Base-by-base conservation (phyloP, 2,113 vertebrate species). In the Megaleporinus macrocephalus region DNA sequence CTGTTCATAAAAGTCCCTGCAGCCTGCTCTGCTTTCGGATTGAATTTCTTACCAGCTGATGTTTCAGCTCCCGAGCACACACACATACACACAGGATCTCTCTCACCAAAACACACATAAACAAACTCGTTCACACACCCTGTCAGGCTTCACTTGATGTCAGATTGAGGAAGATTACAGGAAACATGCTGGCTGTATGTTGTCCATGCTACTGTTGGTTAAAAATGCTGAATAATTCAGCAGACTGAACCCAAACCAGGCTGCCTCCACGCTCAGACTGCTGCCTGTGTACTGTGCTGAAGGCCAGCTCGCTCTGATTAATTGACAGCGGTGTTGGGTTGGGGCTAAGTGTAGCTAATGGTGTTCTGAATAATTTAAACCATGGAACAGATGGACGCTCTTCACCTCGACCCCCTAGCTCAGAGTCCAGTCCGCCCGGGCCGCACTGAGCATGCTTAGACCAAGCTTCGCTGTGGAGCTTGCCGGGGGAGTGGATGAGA, bases 181-280 rank as follows among this genome's bases (percentile, higher is more conserved):
- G 90, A 90, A 89, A 87, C 81, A 68, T 80, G 76, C 80, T 88
- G 88, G 84, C 88, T 80, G 80, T 86, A 80, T 85, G 84, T 86
- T 79, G 86, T 87, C 66, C 83, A 86, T 79, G 78, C 81, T 75
- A 75, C 81, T 80, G 85, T 76, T 87, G 84, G 91, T 91, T 92
- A 90, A 90, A 91, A 70, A 81, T 82, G 86, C 84, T 93, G 80
- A 94, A 93, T 93, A 91, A 94, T 92, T 91, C 89, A 93, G 80
- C 57, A 3, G n/a, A 63, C 49, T 27, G 68, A 78, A 76, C 73
- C 78, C 77, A 11, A 73, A 44, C 41, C 41, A 4, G 41, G 41
- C 41, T 9, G 9, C 41, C 41, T 44, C 41, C 5, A 55, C 18
- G 14, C 53, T 29, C 61, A 51, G 41, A 29, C 33, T 63, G 61